These are phyloP conservation scores for rabbit (Oryctolagus cuniculus) DNA, from an alignment of 2,113 vertebrate genomes.

Conservation along the genomic window DNA sequence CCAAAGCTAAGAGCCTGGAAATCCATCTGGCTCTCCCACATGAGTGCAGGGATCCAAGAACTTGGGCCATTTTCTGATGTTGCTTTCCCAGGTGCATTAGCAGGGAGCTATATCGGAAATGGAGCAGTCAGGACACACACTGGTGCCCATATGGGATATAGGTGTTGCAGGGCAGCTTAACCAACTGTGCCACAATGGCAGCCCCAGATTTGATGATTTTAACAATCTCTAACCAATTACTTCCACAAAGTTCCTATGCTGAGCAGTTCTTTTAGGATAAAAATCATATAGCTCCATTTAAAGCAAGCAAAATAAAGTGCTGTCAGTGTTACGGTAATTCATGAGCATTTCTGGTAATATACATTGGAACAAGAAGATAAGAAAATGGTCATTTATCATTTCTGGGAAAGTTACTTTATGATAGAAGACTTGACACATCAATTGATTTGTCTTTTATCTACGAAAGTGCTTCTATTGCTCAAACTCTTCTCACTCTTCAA, in stretches of 20 bases:
- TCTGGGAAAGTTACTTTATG: slow-evolving; percentile 19
- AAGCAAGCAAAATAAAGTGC: not conserved
- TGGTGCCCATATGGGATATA: too few species aligned
- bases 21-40: too few species aligned
- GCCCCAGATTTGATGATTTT: too few species aligned
- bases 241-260: not conserved
- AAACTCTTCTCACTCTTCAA: not conserved
- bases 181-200: too few species aligned
- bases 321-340: not conserved
- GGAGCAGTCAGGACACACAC: too few species aligned
- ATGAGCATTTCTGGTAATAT: not conserved
- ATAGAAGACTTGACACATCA: not conserved
- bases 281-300: not conserved
- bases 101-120: too few species aligned
- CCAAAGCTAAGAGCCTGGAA: too few species aligned
- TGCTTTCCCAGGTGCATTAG: too few species aligned
- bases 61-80: too few species aligned
- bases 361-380: not conserved
- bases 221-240: not conserved
- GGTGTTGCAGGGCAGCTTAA: too few species aligned
- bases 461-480: not conserved
- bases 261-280: not conserved
- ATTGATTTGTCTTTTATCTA: slow-evolving; percentile 19
- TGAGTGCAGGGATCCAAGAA: too few species aligned
- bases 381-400: not conserved